Base-by-base conservation (phyloP, 37 sponge, comb jelly and placozoan genomes). In the Corticium candelabrum region DNA sequence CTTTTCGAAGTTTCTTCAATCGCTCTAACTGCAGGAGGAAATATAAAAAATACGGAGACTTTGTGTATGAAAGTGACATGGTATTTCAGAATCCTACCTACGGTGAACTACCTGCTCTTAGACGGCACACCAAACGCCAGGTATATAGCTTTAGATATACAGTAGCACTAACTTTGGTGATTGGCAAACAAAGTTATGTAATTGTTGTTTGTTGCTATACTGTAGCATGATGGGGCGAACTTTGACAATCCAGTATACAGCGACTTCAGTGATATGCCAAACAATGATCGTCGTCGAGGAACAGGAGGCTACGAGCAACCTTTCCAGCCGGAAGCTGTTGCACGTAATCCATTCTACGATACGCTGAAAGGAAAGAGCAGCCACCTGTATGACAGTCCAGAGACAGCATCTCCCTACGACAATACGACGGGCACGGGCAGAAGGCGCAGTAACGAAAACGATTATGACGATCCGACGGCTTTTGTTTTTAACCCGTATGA, bases 51-150 rank as follows among this genome's bases (percentile, higher is more conserved):
- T 27, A 50, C 15, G 11, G 15, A 21, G 62, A 50, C 62, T 50
- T 50, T 21, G 62, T 50, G 11, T 50, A 50, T 50, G 62, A 50
- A 50, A 50, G 62, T 50, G 62, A 50, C 62, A 50, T 50, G 62
- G 15, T 50, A 27, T 50, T 50, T 21, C 62, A 50, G 21, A 50
- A 50, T 50, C 62, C 62, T 27, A 50, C 62, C 62, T 50, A 50
- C 21, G 62, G 62, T 50, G 62, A 50, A 27, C 21, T 50, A 21
- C 62, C 62, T 11, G 62, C 62, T 11, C 21, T 50, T 11, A 50
- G 62, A 21, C 62, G 21, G 62, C 21, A 50, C 62, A 50, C 15
- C 62, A 11, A 21, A 11, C 62, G 62, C 62, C 15, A 21, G 62
- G 62, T 50, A 50, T n/a, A n/a, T n/a, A n/a, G n/a, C n/a, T n/a